Evolutionary conservation across 2,113 vertebrate species (phyloP).

Genomic region (Seriola rivoliana): DNA sequence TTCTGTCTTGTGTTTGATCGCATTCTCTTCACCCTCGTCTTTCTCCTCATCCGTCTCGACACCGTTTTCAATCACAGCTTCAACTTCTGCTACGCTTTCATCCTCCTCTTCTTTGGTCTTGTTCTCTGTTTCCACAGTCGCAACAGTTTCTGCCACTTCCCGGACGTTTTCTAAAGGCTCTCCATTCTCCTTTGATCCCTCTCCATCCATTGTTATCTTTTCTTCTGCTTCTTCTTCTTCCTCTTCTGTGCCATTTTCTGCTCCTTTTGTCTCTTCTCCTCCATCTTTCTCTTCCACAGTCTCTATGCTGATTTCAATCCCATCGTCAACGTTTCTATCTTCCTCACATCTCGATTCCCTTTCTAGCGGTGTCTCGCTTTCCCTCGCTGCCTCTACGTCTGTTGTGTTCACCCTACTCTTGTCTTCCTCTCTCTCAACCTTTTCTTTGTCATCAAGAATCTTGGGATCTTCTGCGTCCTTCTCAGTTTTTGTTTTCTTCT

Average conservation of each 20-base stretch:
- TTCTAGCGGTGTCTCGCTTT: conserved; percentile 17
- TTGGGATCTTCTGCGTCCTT: conserved; percentile 76
- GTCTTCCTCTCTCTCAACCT: conserved; percentile 55
- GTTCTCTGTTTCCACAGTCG: conserved; percentile 29
- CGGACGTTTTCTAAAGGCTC: conserved; percentile 41
- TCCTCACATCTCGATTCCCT: conserved; percentile 36
- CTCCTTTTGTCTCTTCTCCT: conserved; percentile 21
- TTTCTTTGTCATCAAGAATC: conserved; percentile 63
- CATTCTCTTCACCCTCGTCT: conserved; percentile 34
- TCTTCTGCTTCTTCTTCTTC: conserved; percentile 40
- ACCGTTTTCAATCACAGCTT: conserved; percentile 65
- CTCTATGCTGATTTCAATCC: conserved; percentile 46
- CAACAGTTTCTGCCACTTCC: conserved; percentile 40
- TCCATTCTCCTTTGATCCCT: conserved; percentile 36
- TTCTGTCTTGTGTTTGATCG: conserved; percentile 35
- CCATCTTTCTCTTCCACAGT: conserved; percentile 33
- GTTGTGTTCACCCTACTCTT: not conserved
- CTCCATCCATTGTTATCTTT: conserved; percentile 25
- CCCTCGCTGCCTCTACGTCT: conserved; percentile 19
- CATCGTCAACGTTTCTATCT: conserved; percentile 41
- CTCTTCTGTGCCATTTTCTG: conserved; percentile 19
- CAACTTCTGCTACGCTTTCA: conserved; percentile 18
- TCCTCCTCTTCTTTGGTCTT: conserved; percentile 58
- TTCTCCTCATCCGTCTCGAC: conserved; percentile 62
- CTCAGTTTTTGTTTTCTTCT: conserved; percentile 68